Conservation (phyloP, 2,888 invertebrate species). For the Eupelmus urozonus region DNA sequence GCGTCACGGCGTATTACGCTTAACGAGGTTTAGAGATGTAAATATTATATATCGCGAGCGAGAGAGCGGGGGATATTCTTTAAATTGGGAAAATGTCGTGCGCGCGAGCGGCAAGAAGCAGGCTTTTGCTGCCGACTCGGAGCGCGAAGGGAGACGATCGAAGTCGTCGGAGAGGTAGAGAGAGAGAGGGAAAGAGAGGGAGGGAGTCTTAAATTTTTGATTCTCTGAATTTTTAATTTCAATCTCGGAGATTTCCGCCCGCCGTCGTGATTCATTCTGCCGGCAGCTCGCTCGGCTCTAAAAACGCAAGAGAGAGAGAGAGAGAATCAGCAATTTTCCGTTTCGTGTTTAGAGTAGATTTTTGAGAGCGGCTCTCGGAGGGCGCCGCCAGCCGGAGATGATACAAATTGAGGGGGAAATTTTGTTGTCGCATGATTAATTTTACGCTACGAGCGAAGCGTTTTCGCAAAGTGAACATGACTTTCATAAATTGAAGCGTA, state of each 20-base stretch:
- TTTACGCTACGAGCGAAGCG: constrained; percentile 8
- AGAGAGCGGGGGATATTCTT: not conserved
- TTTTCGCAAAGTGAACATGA: constrained; percentile 40
- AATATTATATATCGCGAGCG: constrained; percentile 37
- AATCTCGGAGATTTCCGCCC: constrained; percentile 58
- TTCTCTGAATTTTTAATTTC: constrained; percentile 60
- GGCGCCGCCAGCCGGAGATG: constrained; percentile 5
- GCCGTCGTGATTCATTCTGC: constrained; percentile 52
- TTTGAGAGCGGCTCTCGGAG: not conserved
- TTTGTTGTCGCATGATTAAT: constrained; percentile 50
- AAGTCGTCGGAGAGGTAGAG: too few species aligned
- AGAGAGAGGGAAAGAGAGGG: not conserved
- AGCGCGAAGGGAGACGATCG: constrained; percentile 12
- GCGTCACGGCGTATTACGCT: constrained; percentile 39
- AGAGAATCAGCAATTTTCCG: constrained; percentile 32
- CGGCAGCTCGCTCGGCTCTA: not conserved
- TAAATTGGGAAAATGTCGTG: constrained; percentile 47
- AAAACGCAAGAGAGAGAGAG: too few species aligned
- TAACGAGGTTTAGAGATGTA: constrained; percentile 24
- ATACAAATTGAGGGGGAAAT: constrained; percentile 55
- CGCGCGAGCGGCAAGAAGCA: not conserved
- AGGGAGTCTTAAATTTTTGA: constrained; percentile 55
- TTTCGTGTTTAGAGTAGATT: constrained; percentile 9
- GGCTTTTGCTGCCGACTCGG: not conserved
- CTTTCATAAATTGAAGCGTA: constrained; percentile 35